Base-by-base conservation (phyloP, 1,140 invertebrate genomes). In the Drosophila bifasciata region DNA sequence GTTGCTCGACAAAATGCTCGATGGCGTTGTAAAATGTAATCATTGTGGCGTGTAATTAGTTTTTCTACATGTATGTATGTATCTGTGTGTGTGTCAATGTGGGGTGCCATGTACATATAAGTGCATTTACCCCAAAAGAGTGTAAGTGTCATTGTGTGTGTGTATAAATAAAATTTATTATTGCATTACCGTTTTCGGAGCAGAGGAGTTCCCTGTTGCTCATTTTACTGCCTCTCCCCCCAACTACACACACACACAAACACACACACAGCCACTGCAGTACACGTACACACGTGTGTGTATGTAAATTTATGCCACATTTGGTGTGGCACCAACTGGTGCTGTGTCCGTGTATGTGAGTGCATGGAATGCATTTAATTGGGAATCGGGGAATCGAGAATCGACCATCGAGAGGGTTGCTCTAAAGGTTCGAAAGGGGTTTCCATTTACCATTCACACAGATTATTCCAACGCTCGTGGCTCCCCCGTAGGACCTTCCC, bases 11-110 rank as follows among this genome's bases (percentile, higher is more conserved):
- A 39, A 73, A 52, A 68, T 46, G 57, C 81, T 86, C 67, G 43
- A 77, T 86, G 73, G 73, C 66, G 57, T 69, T 81, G 77, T 81
- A 88, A 88, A 81, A 86, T 88, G 69, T 88, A 86, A 86, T 86
- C 78, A 83, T 88, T 86, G 78, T 88, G 83, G 83, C 83, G 68
- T 86, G 75, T 86, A 86, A 86, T 86, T 86, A 86, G 81, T 86
- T 86, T 86, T 88, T 88, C 75, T 78, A 61, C 51, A 49, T 39
- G 45, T 40, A 69, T 13, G 28, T 44, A 25, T 28, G 13, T 21
- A 48, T 19, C 28, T 32, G 28, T 36, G 32, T 60, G 32, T 19
- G 28, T 13, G 11, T 36, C 32, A 36, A 4, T 36, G 11, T 36
- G 32, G 28, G 17, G n/a, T 13, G 28, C 51, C 21, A 68, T 32